These are phyloP conservation scores for Stomatorhinus walkeri DNA, from an alignment of 2,797 vertebrate genomes.

Conservation along the genomic window DNA sequence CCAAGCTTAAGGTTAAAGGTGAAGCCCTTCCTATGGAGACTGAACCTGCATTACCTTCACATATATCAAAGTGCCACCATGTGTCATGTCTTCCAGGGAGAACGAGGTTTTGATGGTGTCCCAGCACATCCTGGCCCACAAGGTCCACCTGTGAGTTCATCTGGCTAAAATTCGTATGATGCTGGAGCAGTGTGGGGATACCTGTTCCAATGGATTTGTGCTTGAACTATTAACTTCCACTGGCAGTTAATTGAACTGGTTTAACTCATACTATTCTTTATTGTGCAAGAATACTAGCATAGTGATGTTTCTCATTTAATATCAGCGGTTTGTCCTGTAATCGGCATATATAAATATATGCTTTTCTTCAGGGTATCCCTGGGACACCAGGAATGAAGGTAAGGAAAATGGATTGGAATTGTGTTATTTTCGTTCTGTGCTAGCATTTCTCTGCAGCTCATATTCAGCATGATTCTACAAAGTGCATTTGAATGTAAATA, in stretches of 20 bases:
- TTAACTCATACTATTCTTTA: background rate
- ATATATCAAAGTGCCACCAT: conserved; percentile 12
- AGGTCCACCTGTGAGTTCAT: conserved; percentile 66
- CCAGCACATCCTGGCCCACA: conserved; percentile 20
- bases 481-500: background rate
- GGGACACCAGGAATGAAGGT: conserved; percentile 85
- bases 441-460: background rate
- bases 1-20: background rate
- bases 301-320: background rate
- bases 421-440: background rate
- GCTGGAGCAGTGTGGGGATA: background rate
- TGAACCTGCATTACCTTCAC: background rate
- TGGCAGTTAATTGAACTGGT: background rate
- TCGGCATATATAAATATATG: background rate
- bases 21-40: background rate
- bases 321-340: background rate
- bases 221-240: background rate
- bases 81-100: conserved; percentile 27
- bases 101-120: conserved; percentile 17
- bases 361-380: conserved; percentile 69
- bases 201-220: background rate
- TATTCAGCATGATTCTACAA: background rate
- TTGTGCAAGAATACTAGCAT: background rate
- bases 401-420: conserved; percentile 16
- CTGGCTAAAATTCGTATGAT: background rate